These are phyloP conservation scores for Microcebus ravelobensis DNA, from an alignment of 2,113 vertebrate genomes.

Conservation along the genomic window DNA sequence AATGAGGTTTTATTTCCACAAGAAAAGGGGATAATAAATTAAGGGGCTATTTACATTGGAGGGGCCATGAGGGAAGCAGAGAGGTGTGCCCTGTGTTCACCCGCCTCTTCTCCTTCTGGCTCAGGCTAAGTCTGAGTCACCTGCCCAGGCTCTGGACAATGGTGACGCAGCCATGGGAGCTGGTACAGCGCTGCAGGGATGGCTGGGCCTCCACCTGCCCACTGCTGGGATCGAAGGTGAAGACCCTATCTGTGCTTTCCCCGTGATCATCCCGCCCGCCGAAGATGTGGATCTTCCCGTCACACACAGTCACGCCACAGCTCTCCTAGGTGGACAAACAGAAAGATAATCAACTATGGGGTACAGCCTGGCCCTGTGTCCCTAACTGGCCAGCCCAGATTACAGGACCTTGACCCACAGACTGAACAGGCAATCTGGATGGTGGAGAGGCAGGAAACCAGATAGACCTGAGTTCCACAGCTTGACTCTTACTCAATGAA, in stretches of 20 bases:
- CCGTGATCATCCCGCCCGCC: constrained; percentile 85
- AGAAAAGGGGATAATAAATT: constrained; percentile 10
- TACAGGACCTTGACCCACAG: not conserved
- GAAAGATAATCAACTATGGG: not conserved
- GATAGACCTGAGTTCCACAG: not conserved
- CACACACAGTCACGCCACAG: constrained; percentile 86
- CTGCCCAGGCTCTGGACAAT: constrained; percentile 81
- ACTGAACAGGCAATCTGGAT: not conserved
- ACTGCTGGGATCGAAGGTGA: constrained; percentile 80
- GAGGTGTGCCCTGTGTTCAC: not conserved
- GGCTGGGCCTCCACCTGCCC: constrained; percentile 80
- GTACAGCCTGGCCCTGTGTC: not conserved
- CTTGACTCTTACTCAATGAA: not conserved
- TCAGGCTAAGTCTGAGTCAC: constrained; percentile 57
- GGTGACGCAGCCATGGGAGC: constrained; percentile 88
- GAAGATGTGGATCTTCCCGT: constrained; percentile 86
- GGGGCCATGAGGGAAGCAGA: not conserved
- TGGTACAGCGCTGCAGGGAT: constrained; percentile 83
- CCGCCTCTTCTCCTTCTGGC: not conserved
- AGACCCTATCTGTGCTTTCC: constrained; percentile 81
- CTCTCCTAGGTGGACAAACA: constrained; percentile 84
- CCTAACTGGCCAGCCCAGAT: not conserved
- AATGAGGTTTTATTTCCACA: constrained; percentile 61
- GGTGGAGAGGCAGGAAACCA: not conserved
- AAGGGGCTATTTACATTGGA: not conserved